Conservation (phyloP, 1,140 invertebrate species). For the Ephestia elutella region DNA sequence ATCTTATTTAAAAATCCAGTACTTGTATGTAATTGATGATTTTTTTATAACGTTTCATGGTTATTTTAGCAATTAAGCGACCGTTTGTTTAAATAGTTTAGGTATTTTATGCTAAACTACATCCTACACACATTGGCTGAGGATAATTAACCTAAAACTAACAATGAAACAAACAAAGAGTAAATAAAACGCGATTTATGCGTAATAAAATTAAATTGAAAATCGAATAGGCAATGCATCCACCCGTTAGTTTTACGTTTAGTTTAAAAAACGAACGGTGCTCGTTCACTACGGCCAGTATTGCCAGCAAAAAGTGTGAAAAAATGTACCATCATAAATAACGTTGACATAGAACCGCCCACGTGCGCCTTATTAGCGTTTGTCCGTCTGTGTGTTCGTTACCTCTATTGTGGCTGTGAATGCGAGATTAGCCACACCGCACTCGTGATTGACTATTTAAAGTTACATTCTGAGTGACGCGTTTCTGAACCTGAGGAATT, state of each 20-base stretch:
- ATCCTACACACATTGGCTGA: not conserved
- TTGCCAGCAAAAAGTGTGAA: conserved; percentile 42
- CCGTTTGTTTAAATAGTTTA: not conserved
- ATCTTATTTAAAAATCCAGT: not conserved
- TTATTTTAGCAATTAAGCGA: not conserved
- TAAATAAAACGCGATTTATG: not conserved
- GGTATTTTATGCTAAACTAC: not conserved
- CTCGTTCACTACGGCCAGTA: conserved; percentile 17
- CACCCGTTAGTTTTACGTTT: not conserved
- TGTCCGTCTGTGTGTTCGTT: conserved; percentile 69
- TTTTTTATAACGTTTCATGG: not conserved
- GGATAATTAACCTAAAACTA: not conserved
- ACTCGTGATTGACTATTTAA: conserved; percentile 71
- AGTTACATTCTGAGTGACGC: conserved; percentile 52
- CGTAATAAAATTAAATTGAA: not conserved
- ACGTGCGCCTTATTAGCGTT: conserved; percentile 67
- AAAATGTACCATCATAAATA: conserved; percentile 65
- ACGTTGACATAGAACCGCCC: conserved; percentile 67
- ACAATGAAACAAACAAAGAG: not conserved
- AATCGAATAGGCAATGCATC: not conserved
- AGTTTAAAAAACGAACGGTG: not conserved
- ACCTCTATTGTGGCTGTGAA: conserved; percentile 65
- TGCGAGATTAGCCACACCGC: conserved; percentile 65
- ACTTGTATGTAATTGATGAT: not conserved
- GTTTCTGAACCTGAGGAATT: conserved; percentile 18